Conservation (phyloP, 2,797 vertebrate genomes). For the Galaxias olidus region DNA sequence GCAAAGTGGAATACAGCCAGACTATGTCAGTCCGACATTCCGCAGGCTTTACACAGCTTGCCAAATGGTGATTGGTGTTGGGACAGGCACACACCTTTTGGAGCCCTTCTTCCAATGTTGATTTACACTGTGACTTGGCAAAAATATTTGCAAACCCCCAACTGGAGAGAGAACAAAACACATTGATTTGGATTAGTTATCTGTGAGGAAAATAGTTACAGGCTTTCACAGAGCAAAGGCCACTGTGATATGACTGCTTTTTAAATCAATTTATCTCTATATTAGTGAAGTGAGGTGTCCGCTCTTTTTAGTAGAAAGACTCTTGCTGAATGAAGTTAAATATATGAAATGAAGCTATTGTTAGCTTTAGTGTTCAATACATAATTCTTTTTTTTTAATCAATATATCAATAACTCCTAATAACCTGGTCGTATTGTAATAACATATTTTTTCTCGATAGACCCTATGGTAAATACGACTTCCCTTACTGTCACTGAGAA, state of each 20-base stretch:
- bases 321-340: too few relatives aligned
- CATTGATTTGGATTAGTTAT: too few relatives aligned
- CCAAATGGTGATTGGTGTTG: constrained; percentile 44
- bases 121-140: not conserved
- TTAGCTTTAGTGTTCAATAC: not conserved
- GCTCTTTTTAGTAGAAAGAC: too few relatives aligned
- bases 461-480: constrained; percentile 7
- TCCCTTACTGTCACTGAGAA: constrained; percentile 7
- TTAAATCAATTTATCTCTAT: too few relatives aligned
- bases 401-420: not conserved
- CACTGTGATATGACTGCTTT: too few relatives aligned
- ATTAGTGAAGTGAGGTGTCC: too few relatives aligned
- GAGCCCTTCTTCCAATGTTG: not conserved
- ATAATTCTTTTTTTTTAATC: not conserved
- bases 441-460: constrained; percentile 4
- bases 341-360: too few relatives aligned
- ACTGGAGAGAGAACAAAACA: too few relatives aligned
- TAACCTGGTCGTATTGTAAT: not conserved
- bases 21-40: too few relatives aligned
- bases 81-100: not conserved
- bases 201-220: too few relatives aligned
- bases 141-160: not conserved
- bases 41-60: constrained; percentile 33
- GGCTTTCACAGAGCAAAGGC: too few relatives aligned
- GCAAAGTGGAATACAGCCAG: not conserved